A percentile compares a stretch with the other conserved stretches of the same genome.
These are phyloP conservation scores for Silvanus unidentatus DNA, from an alignment of 2,888 invertebrate species.

Conservation along the genomic window DNA sequence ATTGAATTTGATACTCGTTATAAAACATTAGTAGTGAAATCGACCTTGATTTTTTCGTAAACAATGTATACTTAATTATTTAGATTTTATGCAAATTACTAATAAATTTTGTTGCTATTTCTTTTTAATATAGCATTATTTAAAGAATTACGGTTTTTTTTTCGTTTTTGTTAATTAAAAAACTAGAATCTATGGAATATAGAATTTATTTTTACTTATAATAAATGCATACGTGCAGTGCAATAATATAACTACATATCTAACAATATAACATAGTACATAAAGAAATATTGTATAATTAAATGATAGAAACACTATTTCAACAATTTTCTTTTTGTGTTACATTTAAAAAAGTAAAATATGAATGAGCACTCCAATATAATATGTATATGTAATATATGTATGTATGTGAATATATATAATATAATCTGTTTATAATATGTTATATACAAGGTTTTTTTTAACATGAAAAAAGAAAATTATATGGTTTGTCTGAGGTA, in stretches of 20 bases:
- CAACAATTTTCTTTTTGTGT: conserved; percentile 31
- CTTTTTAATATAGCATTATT: no score
- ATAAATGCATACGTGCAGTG: conserved; percentile 43
- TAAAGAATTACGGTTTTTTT: no score
- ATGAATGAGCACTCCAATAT: conserved; percentile 31
- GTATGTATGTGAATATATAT: conserved; percentile 32
- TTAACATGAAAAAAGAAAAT: conserved; percentile 1
- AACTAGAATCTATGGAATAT: conserved; percentile 21
- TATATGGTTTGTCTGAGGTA: conserved; percentile 32
- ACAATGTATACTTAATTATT: no score
- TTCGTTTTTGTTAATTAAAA: not conserved
- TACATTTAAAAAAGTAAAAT: conserved; percentile 27
- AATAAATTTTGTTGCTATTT: no score
- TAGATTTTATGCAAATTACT: no score
- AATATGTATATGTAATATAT: conserved; percentile 15
- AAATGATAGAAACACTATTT: conserved; percentile 36
- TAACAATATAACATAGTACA: conserved; percentile 41
- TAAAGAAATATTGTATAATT: conserved; percentile 38
- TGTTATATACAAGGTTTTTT: conserved; percentile 22
- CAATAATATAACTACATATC: conserved; percentile 40
- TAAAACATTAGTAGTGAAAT: no score
- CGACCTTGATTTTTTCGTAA: no score
- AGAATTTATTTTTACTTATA: conserved; percentile 34
- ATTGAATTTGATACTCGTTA: no score
- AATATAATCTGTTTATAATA: conserved; percentile 31